These are phyloP conservation scores for Lysandra coridon DNA, from an alignment of 2,888 invertebrate species.

Conservation along the genomic window DNA sequence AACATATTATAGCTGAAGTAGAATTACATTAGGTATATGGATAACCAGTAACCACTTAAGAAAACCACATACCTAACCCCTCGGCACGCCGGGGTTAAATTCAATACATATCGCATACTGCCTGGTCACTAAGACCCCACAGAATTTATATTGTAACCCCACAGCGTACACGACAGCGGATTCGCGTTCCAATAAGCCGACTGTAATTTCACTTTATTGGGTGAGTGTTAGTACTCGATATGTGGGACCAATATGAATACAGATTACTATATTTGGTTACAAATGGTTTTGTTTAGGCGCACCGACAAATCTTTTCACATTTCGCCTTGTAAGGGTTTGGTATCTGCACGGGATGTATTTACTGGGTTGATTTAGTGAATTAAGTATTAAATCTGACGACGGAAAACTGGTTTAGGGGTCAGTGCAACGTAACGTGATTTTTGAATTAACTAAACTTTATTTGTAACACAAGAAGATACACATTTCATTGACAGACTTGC, in stretches of 20 bases:
- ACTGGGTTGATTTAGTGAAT: neutral
- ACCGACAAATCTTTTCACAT: slow-evolving; percentile 29
- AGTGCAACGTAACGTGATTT: too few relatives aligned
- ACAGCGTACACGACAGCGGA: slow-evolving; percentile 9
- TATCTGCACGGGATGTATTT: neutral
- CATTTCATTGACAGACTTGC: too few relatives aligned
- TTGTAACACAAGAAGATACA: too few relatives aligned
- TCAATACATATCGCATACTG: neutral
- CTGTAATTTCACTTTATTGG: slow-evolving; percentile 40
- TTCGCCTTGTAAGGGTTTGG: slow-evolving; percentile 17
- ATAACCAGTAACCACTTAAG: too few relatives aligned
- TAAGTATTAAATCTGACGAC: too few relatives aligned
- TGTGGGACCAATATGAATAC: slow-evolving; percentile 36
- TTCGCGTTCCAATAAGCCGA: slow-evolving; percentile 26
- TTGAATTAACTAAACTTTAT: too few relatives aligned
- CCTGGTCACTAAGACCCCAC: neutral
- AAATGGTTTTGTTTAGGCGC: slow-evolving; percentile 33
- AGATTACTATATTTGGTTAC: slow-evolving; percentile 34
- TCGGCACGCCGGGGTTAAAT: neutral
- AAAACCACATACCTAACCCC: neutral
- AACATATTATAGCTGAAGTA: too few relatives aligned
- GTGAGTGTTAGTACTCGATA: slow-evolving; percentile 36
- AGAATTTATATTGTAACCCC: slow-evolving; percentile 24
- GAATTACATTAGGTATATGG: too few relatives aligned
- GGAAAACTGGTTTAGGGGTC: too few relatives aligned